Percentiles rank a stretch among this genome's conserved stretches.
phyloP scores from a whole-genome alignment of 2,797 vertebrate species.

The Chaetodon trifasciatus region DNA sequence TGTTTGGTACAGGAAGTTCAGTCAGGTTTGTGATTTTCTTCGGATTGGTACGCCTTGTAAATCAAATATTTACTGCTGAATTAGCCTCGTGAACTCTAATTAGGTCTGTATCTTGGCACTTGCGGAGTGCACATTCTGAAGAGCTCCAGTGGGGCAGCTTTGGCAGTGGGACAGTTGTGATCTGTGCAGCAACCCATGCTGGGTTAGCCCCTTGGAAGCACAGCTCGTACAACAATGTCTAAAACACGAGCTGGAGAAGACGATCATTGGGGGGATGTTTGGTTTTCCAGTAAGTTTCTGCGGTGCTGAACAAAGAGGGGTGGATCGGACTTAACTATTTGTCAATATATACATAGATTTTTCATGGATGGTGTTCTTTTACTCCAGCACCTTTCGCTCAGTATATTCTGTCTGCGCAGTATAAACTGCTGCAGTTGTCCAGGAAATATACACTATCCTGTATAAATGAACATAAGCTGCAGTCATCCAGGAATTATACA shows the following conservation, averaged over 20 bases:
- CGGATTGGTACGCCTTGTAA: background rate
- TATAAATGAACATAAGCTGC: background rate
- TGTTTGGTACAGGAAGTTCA: background rate
- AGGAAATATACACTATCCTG: background rate
- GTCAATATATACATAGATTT: background rate
- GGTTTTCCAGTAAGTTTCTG: background rate
- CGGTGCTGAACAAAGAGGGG: background rate
- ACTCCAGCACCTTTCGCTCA: background rate
- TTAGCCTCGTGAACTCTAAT: conserved; percentile 2
- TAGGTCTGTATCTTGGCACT: background rate
- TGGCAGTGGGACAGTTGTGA: conserved; percentile 14
- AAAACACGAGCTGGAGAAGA: conserved; percentile 1
- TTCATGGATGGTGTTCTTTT: background rate
- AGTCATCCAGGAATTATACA: background rate
- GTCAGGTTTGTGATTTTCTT: background rate
- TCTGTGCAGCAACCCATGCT: conserved; percentile 3
- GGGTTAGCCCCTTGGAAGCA: background rate
- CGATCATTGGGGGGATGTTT: background rate
- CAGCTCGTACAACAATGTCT: background rate
- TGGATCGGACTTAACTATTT: background rate
- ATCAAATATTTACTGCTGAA: conserved; percentile 16
- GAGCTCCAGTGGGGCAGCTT: background rate
- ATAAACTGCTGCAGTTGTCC: background rate
- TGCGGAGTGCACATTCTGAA: background rate
- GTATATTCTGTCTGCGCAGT: background rate